A percentile compares a stretch with the other conserved stretches of the same genome.
Conservation (phyloP, 2,797 vertebrate species). For the Nothura maculosa region DNA sequence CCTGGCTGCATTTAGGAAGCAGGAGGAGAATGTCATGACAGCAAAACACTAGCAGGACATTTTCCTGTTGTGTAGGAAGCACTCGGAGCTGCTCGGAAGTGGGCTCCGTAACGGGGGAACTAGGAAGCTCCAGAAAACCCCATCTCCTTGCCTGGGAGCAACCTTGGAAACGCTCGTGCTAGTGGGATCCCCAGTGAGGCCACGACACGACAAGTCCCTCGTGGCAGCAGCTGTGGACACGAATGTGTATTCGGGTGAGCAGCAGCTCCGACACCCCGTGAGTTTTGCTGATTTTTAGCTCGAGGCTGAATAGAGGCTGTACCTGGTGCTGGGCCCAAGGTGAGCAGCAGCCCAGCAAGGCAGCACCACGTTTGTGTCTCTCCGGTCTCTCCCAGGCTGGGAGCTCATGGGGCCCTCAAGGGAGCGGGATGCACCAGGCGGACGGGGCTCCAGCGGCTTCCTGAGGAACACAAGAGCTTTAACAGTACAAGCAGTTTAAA, state of each 20-base stretch:
- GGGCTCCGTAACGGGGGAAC: background rate
- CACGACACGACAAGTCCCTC: no score
- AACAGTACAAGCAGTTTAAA: background rate
- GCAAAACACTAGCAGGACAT: background rate
- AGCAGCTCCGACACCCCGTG: accelerated
- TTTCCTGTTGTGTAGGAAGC: background rate
- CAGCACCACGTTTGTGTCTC: background rate
- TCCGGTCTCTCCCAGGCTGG: accelerated
- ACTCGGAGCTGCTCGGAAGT: background rate
- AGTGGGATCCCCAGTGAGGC: no score
- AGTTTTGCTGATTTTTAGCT: background rate
- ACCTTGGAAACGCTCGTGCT: background rate
- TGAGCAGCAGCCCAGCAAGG: no score
- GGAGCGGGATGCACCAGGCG: background rate
- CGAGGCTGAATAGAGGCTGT: background rate
- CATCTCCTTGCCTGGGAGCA: no score
- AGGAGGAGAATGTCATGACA: background rate
- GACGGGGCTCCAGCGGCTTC: background rate
- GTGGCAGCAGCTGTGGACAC: no score
- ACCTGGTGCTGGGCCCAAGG: no score
- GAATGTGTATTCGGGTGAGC: background rate
- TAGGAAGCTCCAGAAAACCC: background rate
- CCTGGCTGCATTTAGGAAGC: background rate
- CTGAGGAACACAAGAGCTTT: background rate
- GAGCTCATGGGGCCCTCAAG: background rate